phyloP scores from a whole-genome alignment of 2,797 vertebrate species.

The Clarias laeviceps region DNA sequence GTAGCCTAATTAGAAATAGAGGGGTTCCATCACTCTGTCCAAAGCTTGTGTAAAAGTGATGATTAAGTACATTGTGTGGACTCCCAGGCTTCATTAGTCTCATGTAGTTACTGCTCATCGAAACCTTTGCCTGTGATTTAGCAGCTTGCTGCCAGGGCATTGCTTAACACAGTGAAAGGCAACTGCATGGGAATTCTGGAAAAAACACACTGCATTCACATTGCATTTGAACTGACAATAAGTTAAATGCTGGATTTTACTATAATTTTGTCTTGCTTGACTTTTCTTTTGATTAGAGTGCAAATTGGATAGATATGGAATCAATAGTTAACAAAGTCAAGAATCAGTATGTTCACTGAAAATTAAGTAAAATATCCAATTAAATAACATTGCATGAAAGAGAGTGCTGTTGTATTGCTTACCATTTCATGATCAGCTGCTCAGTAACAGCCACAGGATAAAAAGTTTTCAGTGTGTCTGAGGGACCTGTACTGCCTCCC shows the following conservation, averaged over 20 bases:
- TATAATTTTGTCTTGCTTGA: not conserved
- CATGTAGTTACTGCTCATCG: slow-evolving; percentile 44
- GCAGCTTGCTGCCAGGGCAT: slow-evolving; percentile 11
- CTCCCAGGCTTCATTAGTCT: slow-evolving; percentile 43
- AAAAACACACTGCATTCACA: too few species aligned
- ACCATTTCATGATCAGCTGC: too few species aligned
- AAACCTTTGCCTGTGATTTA: slow-evolving; percentile 37
- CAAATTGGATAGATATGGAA: not conserved
- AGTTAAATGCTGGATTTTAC: not conserved
- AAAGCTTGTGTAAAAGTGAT: slow-evolving; percentile 56
- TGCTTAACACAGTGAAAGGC: not conserved
- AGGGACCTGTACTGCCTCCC: too few species aligned
- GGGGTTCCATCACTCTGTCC: slow-evolving; percentile 63
- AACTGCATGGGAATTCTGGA: not conserved
- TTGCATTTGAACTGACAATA: not conserved
- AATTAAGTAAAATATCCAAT: not conserved
- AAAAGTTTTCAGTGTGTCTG: too few species aligned
- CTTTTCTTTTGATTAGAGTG: not conserved
- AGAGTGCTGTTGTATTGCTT: too few species aligned
- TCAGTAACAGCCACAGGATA: too few species aligned
- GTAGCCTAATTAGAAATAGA: slow-evolving; percentile 60
- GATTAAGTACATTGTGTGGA: slow-evolving; percentile 44
- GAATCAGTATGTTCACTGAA: not conserved
- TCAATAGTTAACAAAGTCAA: not conserved
- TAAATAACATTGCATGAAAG: too few species aligned